Base-by-base conservation (phyloP, 1,140 invertebrate genomes). In the Leptoteleia sp. region DNA sequence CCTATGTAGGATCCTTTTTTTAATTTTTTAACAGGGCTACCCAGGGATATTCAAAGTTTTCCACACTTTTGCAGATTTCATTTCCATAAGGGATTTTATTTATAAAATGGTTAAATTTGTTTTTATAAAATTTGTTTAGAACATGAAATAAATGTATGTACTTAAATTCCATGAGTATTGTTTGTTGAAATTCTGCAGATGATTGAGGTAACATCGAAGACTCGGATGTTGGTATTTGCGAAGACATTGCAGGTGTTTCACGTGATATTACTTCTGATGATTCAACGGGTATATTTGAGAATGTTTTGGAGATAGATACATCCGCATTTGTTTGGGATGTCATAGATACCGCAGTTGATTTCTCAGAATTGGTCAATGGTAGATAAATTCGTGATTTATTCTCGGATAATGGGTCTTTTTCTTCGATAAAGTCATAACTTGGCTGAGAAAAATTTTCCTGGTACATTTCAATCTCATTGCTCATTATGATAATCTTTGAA, bases 151-250 rank as follows among this genome's bases (percentile, higher is more conserved):
- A n/a, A 3, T 29, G 8, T 29, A 29, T 33, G n/a, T 11, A 70
- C 65, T 61, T 71, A 22, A 71, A 71, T 37, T 71, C 67, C 29
- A 71, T 11, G 0, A 71, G 11, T 2, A 71, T 17, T 19, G 67
- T 61, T 37, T 71, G 54, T 7, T 71, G 67, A 22, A 71, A 71
- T 17, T 71, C 54, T 15, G 29, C 27, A 12, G 54, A 42, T 4
- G 67, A 52, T n/a, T 61, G 43, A n/a, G 67, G 67, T 52, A 35
- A 42, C 16, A 61, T 45, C 3, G 67, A 31, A 7, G 67, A 43
- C 27, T 45, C 38, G 0, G 42, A 31, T 4, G 27, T 19, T 5
- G 29, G 27, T 8, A 40, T 35, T 61, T 61, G 50, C 11, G 43
- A 52, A 5, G 67, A 52, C 43, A 61, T 31, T 11, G 52, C 27